phyloP scores from a whole-genome alignment of 2,888 invertebrate species.

The Chaetogeoica ovagalla region DNA sequence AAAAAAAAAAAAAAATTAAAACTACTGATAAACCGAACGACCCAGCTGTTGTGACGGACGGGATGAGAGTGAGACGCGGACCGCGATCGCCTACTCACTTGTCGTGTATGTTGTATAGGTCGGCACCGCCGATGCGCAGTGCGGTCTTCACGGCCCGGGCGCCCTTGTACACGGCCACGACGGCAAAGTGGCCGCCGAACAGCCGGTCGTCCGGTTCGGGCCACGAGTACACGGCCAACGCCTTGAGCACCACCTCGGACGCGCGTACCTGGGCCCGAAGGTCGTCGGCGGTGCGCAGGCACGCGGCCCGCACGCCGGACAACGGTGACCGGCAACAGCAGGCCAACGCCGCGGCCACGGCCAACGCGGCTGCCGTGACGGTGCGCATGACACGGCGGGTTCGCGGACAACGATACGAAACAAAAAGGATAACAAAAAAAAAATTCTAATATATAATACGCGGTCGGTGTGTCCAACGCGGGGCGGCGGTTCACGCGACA shows the following conservation, averaged over 20 bases:
- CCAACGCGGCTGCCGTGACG: constrained; percentile 1
- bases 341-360: constrained; percentile 13
- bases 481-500: not conserved
- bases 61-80: no score
- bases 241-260: constrained; percentile 65
- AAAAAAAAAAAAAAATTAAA: no score
- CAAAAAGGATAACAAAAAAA: no score
- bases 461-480: not conserved
- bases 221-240: constrained; percentile 61
- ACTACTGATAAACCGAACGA: no score
- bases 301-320: constrained; percentile 56
- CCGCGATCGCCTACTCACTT: constrained; percentile 60
- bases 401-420: no score
- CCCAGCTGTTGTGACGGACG: no score
- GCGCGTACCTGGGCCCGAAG: constrained; percentile 64
- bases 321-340: constrained; percentile 41
- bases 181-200: constrained; percentile 60
- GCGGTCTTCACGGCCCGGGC: constrained; percentile 63
- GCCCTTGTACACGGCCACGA: constrained; percentile 66
- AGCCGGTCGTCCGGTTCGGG: constrained; percentile 54
- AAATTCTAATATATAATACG: no score
- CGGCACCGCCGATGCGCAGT: constrained; percentile 62
- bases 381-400: constrained; percentile 16
- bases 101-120: constrained; percentile 66
- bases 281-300: constrained; percentile 29